Evolutionary conservation across 2,113 vertebrate species (phyloP), one percentile per base, ranked within the genome.

Genomic region (Thalassoma bifasciatum): DNA sequence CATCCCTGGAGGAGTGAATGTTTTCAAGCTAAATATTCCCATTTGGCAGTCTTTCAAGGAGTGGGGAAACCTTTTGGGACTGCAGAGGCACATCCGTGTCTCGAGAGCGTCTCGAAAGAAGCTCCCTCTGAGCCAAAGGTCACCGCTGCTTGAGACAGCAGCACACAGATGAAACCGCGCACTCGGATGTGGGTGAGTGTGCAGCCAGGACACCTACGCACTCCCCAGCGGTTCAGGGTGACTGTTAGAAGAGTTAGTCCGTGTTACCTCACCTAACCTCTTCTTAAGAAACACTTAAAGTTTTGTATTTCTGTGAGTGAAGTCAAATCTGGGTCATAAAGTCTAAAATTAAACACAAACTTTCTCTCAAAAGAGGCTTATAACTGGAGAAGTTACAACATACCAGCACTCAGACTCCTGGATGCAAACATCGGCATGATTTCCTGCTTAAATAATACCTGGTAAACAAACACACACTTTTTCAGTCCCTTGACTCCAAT

Each of bases 401-500:
- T 22, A 40, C 22, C 58, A 8, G 23, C 22, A 36, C 54, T 61
- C 65, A 65, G 52, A 56, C 37, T 1, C 58, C 37, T 34, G 56
- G 30, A 34, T 61, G 34, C 65, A 68, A 75, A 78, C 65, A 73
- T 54, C 2, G 17, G 14, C 38, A 56, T 72, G 72, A 77, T 87
- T 77, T 63, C 72, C 70, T 53, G 53, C 64, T 51, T 77, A 56
- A 69, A 57, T 75, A 19, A 0, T 57, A 13, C 49, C 61, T 36
- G 47, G 34, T 75, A 88, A 79, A 85, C 73, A 75, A 50, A 80
- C 26, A 30, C 46, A 21, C 23, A 37, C 60, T 36, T 23, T 61
- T 65, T 54, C 50, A 30, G 51, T 77, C 81, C 83, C 73, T 59
- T 23, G 26, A 72, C 74, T 79, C 74, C 73, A 77, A 71, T 87